Conservation (phyloP, 2,113 vertebrate species). For the Xenopus laevis region DNA sequence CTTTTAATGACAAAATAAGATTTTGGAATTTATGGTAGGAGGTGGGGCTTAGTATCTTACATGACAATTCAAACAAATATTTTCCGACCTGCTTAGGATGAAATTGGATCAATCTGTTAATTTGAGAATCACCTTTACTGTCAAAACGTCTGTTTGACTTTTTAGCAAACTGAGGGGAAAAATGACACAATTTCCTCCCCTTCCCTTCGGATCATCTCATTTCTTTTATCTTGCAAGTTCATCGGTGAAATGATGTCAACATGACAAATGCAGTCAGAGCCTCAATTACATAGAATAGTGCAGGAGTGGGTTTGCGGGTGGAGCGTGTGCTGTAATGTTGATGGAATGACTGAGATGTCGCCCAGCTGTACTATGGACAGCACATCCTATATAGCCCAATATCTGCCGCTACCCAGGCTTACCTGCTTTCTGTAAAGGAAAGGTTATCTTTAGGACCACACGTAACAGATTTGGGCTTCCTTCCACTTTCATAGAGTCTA, state of each 20-base stretch:
- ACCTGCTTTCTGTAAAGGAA: background rate
- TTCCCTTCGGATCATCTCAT: conserved; percentile 23
- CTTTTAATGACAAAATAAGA: too few species aligned
- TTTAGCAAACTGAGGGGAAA: conserved; percentile 13
- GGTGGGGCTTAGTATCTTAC: too few species aligned
- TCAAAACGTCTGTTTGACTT: background rate
- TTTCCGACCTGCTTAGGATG: background rate
- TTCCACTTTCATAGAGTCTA: too few species aligned
- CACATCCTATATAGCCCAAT: background rate
- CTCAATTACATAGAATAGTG: conserved; percentile 4
- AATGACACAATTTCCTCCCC: conserved; percentile 31
- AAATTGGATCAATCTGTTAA: background rate
- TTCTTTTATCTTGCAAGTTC: conserved; percentile 25
- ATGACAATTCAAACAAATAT: background rate
- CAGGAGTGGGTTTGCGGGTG: background rate
- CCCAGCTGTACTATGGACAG: background rate
- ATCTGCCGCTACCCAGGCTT: background rate
- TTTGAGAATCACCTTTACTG: background rate
- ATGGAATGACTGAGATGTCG: conserved; percentile 21
- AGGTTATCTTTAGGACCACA: background rate
- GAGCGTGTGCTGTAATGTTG: conserved; percentile 14
- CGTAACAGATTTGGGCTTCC: background rate
- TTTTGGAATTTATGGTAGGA: too few species aligned
- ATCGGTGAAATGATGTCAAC: conserved; percentile 15
- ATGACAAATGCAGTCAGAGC: conserved; percentile 8